Evolutionary conservation across 2,888 invertebrate genomes (phyloP), one percentile per base, ranked within the genome.

Genomic region (Galeruca laticollis): DNA sequence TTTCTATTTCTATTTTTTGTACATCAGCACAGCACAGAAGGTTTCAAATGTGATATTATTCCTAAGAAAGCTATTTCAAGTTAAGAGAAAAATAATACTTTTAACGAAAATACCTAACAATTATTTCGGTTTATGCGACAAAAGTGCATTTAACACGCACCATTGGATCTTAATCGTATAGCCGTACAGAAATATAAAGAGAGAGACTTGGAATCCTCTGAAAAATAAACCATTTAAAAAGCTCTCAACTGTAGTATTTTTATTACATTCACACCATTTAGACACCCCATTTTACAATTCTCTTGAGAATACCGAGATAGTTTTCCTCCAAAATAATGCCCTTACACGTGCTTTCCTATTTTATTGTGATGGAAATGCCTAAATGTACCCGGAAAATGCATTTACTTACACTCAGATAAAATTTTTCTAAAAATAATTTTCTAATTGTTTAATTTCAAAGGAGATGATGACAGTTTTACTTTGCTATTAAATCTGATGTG

Each of bases 261-360:
- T 68, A 62, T 68, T 43, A 49, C 35, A 52, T 33, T 33, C 47
- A 54, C 68, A 68, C 61, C 68, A 61, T 68, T 68, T 62, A 68
- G 62, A 49, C 47, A 26, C 26, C 40, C 35, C 60, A 65, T 69
- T 69, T 57, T 59, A 64, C 52, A 69, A 60, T 64, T 47, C 64
- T 60, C 54, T 21, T 18, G 64, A 57, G 54, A 60, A 65, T 54
- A 35, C 54, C 8, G 43, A 37, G 52, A 64, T 56, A 54, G 51
- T 64, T 64, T 51, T 51, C 40, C 11, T 33, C 31, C 49, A 64
- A 60, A 60, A 69, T 63, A 33, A 60, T 65, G 52, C 43, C 47
- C 40, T 52, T 60, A 54, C 51, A 56, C 49, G 49, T 56, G 56
- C 54, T 26, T 20, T 37, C 21, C 56, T 49, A 40, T 68, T 68